Conservation (phyloP, 2,113 vertebrate genomes). For the Benitochromis conjunctus region DNA sequence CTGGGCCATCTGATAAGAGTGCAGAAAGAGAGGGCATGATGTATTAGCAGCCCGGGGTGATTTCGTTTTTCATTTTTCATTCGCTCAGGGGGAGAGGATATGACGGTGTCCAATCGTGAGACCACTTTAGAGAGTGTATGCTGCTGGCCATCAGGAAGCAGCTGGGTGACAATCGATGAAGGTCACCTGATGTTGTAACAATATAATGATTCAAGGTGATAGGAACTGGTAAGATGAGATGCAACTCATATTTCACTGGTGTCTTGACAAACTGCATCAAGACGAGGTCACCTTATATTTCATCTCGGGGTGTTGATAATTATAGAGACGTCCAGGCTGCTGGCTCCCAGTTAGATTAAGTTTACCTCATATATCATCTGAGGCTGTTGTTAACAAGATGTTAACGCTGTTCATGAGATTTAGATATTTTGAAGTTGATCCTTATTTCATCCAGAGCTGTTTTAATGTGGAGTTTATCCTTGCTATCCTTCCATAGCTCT, state of each 20-base stretch:
- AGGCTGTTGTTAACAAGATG: conserved; percentile 18
- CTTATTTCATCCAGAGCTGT: conserved; percentile 22
- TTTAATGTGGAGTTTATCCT: not conserved
- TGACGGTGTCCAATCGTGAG: not conserved
- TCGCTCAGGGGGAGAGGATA: not conserved
- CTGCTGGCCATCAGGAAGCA: not conserved
- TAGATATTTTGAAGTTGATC: not conserved
- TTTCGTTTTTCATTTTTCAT: not conserved
- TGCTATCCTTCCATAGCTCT: not conserved
- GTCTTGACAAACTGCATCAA: not conserved
- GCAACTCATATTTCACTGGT: not conserved
- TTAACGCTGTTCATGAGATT: not conserved
- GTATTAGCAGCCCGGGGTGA: not conserved
- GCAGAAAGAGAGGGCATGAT: not conserved
- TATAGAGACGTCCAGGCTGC: not conserved
- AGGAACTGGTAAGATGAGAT: not conserved
- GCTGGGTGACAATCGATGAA: not conserved
- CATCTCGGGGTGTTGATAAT: not conserved
- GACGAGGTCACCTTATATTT: conserved; percentile 19
- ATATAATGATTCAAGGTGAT: conserved; percentile 4
- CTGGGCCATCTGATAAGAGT: not conserved
- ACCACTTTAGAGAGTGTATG: not conserved
- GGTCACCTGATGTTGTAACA: not conserved
- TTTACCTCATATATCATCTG: conserved; percentile 25
- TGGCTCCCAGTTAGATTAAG: not conserved